Base-by-base conservation (phyloP, 2,888 invertebrate species). In the Bruchidius siliquastri region DNA sequence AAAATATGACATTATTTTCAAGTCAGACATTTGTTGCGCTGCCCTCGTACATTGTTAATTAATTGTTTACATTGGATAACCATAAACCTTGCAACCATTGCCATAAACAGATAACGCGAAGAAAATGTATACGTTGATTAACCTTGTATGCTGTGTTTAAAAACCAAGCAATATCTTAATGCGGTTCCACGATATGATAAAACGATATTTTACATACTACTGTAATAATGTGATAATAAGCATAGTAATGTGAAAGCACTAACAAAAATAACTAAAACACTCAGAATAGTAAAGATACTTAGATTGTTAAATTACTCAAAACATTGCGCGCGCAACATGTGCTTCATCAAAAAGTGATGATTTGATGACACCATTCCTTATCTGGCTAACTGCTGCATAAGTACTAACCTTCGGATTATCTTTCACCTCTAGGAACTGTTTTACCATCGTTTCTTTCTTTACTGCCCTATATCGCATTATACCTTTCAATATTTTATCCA, bases 401-500 rank as follows among this genome's bases (percentile, higher is more conserved):
- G 13, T 71, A 87, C 91, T 89, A 89, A 96, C 95, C 89, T 90
- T 91, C 22, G 97, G 97, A 88, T 96, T 91, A 88, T 97, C 93
- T 85, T 91, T 90, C 79, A 98, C 96, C 90, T 92, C 89, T 86
- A 94, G 89, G 87, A 98, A 98, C 87, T 98, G 96, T 87, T 96
- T 92, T 49, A 98, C 95, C 96, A 97, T 96, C 83, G 91, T 92
- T 76, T 93, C 92, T 78, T 94, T 90, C 79, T 94, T 93, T 74
- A 93, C 91, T 76, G 92, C 90, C 75, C 96, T 91, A 86, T 97
- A 98, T 83, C 93, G 91, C 92, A 97, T 95, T 73, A 97, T 94
- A 72, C 97, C 97, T 84, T 93, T 91, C 79, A 97, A 87, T 85
- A 97, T 94, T 87, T 94, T 91, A 83, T 96, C 95, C 95, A 97